Evolutionary conservation across 2,113 vertebrate genomes (phyloP).

Genomic region (Scortum barcoo): DNA sequence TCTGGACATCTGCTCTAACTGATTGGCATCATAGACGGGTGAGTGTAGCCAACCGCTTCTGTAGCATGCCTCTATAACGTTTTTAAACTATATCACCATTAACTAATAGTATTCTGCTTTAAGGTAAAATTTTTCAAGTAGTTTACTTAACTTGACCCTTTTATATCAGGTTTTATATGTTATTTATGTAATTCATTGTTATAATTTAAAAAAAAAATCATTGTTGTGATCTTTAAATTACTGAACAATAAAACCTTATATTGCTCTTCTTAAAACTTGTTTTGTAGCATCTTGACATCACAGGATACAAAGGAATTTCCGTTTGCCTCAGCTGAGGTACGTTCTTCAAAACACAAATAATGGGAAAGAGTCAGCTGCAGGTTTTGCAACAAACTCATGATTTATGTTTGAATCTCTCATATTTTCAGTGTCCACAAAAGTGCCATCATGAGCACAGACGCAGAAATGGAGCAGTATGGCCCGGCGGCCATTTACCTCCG

Average conservation of each 20-base stretch:
- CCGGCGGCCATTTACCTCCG: background rate
- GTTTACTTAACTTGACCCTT: background rate
- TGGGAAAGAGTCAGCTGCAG: background rate
- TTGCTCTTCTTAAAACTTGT: background rate
- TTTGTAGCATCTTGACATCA: slow-evolving; percentile 24
- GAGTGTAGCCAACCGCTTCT: slow-evolving; percentile 12
- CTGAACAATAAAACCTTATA: background rate
- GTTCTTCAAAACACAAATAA: background rate
- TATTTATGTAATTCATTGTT: background rate
- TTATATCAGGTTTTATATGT: background rate
- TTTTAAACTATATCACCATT: background rate
- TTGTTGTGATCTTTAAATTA: background rate
- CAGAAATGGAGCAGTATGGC: slow-evolving; percentile 1
- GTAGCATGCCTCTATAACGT: background rate
- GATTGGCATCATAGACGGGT: slow-evolving; percentile 45
- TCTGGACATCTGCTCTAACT: slow-evolving; percentile 38
- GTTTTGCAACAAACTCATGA: background rate
- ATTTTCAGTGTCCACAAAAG: background rate
- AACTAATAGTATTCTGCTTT: background rate
- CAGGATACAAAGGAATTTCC: slow-evolving; percentile 22
- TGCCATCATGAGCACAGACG: slow-evolving; percentile 7
- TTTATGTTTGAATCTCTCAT: background rate
- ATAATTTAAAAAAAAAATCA: background rate
- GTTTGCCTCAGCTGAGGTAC: slow-evolving; percentile 43
- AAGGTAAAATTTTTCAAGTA: background rate